A percentile compares a stretch with the other conserved stretches of the same genome.
phyloP scores from a whole-genome alignment of 2,113 vertebrate genomes.

The Gasterosteus aculeatus region DNA sequence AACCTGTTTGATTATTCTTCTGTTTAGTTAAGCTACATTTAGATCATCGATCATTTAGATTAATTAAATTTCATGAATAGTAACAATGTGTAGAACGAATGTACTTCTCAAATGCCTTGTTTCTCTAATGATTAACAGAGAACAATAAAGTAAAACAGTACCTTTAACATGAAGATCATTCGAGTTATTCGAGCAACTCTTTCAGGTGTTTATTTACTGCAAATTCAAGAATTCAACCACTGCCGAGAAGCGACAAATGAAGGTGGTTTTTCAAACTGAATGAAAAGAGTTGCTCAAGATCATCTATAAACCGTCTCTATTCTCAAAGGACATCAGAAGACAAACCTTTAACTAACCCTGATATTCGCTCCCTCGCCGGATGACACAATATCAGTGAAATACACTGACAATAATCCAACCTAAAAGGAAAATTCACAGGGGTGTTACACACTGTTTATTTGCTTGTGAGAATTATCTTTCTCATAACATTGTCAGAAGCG shows the following conservation, averaged over 20 bases:
- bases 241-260: conserved; percentile 10
- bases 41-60: conserved; percentile 49
- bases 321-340: conserved; percentile 40
- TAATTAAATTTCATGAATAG: conserved; percentile 41
- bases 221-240: neutral
- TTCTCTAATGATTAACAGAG: conserved; percentile 19
- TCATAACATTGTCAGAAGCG: conserved; percentile 49
- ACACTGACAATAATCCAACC: conserved; percentile 55
- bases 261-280: conserved; percentile 1
- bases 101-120: conserved; percentile 18
- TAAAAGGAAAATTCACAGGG: conserved; percentile 48
- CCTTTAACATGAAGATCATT: no score
- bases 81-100: conserved; percentile 20
- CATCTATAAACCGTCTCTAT: conserved; percentile 22
- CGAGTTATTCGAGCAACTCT: conserved; percentile 6
- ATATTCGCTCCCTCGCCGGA: conserved; percentile 46
- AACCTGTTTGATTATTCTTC: conserved; percentile 1
- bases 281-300: conserved; percentile 22
- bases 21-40: conserved; percentile 46
- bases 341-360: conserved; percentile 42
- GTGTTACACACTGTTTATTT: conserved; percentile 54
- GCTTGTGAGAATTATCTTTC: conserved; percentile 50
- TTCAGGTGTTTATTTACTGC: neutral
- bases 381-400: conserved; percentile 67
- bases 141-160: conserved; percentile 22